These are phyloP conservation scores for Platalea minor DNA, from an alignment of 2,797 vertebrate genomes.

Conservation along the genomic window DNA sequence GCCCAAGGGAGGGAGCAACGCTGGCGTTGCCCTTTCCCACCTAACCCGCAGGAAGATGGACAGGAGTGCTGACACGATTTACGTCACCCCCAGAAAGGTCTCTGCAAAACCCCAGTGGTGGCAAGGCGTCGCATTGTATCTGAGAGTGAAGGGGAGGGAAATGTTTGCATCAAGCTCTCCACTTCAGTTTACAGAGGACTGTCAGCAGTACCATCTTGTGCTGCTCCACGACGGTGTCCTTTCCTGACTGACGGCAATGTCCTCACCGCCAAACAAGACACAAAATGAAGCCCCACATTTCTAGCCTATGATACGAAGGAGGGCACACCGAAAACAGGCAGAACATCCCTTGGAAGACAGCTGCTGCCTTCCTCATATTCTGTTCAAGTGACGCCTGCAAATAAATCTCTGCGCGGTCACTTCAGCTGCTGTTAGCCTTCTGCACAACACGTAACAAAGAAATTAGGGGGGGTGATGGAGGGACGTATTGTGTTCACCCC, in stretches of 20 bases:
- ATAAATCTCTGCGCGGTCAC: fast-evolving
- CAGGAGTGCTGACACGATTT: neutral
- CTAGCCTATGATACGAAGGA: neutral
- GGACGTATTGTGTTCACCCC: neutral
- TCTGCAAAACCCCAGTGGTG: neutral
- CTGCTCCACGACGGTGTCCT: neutral
- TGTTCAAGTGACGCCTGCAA: neutral
- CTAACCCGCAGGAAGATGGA: neutral
- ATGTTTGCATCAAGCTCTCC: neutral
- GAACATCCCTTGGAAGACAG: neutral
- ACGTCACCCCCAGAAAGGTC: neutral
- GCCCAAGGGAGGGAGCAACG: neutral
- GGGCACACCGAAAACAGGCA: neutral
- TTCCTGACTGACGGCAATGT: neutral
- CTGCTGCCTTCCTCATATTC: neutral
- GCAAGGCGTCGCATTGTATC: neutral
- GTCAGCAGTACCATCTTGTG: neutral
- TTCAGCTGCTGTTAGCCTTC: neutral
- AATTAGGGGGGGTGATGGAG: neutral
- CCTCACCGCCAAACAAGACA: fast-evolving
- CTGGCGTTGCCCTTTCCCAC: neutral
- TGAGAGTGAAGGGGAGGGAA: neutral
- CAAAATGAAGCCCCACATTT: neutral
- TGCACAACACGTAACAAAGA: neutral
- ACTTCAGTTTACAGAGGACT: neutral